phyloP scores from a whole-genome alignment of 1,140 invertebrate species.

The Heliconius nattereri region DNA sequence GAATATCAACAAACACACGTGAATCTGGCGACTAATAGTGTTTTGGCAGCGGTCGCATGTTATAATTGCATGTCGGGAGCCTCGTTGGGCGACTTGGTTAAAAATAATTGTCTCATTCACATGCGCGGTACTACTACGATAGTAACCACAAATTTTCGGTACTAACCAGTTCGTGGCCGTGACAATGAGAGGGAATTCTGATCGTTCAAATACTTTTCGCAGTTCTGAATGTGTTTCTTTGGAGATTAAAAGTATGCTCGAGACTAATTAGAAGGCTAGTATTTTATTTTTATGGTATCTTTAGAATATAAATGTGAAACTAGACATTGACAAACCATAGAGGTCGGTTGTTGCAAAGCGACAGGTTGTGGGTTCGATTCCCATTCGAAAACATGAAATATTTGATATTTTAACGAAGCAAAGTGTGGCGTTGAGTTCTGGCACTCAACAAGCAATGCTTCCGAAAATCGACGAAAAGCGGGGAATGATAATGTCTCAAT shows the following conservation, averaged over 20 bases:
- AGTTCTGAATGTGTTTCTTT: conserved; percentile 29
- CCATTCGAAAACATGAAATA: no score
- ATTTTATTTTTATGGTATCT: neutral
- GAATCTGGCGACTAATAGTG: conserved; percentile 54
- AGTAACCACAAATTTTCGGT: conserved; percentile 76
- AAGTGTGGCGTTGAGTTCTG: no score
- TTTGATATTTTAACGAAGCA: no score
- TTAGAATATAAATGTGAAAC: neutral
- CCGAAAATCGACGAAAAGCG: no score
- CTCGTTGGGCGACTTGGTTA: conserved; percentile 53
- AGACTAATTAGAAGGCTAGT: neutral
- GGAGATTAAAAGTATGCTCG: neutral
- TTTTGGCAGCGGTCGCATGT: conserved; percentile 59
- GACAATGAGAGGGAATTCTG: conserved; percentile 64
- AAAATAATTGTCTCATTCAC: conserved; percentile 79
- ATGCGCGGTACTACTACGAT: conserved; percentile 69
- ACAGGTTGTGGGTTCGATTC: no score
- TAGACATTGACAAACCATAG: neutral
- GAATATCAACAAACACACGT: conserved; percentile 52
- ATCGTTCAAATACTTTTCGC: conserved; percentile 44
- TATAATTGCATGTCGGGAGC: conserved; percentile 48
- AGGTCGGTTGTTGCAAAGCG: no score
- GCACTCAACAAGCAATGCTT: no score
- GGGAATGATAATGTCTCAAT: no score
- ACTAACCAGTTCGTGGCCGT: conserved; percentile 65